Evolutionary conservation across 2,888 invertebrate species (phyloP).

Genomic region (Empis stercorea): DNA sequence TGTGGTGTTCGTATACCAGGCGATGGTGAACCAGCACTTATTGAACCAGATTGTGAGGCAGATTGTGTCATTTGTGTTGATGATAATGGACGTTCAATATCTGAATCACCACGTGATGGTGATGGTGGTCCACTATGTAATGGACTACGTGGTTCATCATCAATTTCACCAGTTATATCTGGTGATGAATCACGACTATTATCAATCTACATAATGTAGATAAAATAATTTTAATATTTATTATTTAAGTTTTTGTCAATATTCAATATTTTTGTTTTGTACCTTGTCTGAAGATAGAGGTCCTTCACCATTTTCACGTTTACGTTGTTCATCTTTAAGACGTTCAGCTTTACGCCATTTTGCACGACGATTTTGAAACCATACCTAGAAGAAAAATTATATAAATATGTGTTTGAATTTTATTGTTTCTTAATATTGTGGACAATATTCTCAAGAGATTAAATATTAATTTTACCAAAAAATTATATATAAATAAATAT

Average conservation of each 20-base stretch:
- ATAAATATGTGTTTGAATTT: background rate
- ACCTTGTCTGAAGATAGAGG: conserved; percentile 46
- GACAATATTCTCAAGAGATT: background rate
- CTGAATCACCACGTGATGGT: conserved; percentile 33
- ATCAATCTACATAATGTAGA: no score
- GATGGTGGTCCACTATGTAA: conserved; percentile 28
- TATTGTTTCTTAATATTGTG: background rate
- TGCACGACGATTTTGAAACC: conserved; percentile 86
- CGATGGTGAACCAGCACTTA: conserved; percentile 36
- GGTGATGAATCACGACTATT: conserved; percentile 37
- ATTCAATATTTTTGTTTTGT: conserved; percentile 2
- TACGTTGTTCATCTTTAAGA: conserved; percentile 80
- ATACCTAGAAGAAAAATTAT: conserved; percentile 51
- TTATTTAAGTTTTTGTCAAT: background rate
- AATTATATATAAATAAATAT: no score
- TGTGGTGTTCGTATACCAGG: conserved; percentile 32
- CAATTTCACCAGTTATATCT: conserved; percentile 36
- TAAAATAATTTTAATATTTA: background rate
- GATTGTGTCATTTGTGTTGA: conserved; percentile 34
- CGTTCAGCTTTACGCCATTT: conserved; percentile 89
- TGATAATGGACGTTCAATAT: conserved; percentile 34
- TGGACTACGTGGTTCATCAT: conserved; percentile 30
- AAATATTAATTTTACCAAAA: no score
- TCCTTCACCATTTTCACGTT: conserved; percentile 59
- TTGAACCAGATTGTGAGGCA: conserved; percentile 39